Base-by-base conservation (phyloP, 2,113 vertebrate species). In the Probosciger aterrimus region DNA sequence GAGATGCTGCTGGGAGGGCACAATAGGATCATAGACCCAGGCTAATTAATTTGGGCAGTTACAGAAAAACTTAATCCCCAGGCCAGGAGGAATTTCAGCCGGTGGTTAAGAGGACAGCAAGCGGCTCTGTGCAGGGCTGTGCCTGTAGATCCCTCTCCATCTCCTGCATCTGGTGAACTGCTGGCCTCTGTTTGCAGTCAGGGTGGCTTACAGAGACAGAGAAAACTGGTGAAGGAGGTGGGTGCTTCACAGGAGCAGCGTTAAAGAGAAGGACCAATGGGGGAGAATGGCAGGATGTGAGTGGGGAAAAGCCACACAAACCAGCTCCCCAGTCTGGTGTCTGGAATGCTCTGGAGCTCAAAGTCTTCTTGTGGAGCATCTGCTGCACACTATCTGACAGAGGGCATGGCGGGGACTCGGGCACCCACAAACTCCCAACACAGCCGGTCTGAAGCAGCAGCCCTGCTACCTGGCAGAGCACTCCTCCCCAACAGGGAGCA, bases 1-100 rank as follows among this genome's bases (percentile, higher is more conserved):
- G 39, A 77, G 83, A 85, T 78, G n/a, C 67, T 47, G 43, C 11
- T 2, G 18, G 70, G 69, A 87, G 35, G 23, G 18, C 31, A 92
- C 69, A 81, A 83, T 7, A 37, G 63, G 68, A 94, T 87, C 80
- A 87, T 0, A 65, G 44, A 73, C 25, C 39, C 44, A 64, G 14
- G 27, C 33, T 84, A 94, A 95, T 94, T 92, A 87, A 84, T 87
- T 87, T 84, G 80, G 92, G 91, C 77, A 94, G 73, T 52, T 88
- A 94, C 63, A 88, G 69, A 64, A 96, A 82, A 90, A 55, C 28
- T 84, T 93, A 92, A 96, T 95, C 88, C 69, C 41, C 14, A 53
- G 67, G 23, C 35, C 19, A 63, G 69, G 30, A 83, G 25, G 85
- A 88, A 82, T 67, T 78, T 88, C 71, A 83, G 71, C 14, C 1